Evolutionary conservation across 2,797 vertebrate species (phyloP), one percentile per base, ranked within the genome.

Genomic region (Cryptoblepharus egeriae): DNA sequence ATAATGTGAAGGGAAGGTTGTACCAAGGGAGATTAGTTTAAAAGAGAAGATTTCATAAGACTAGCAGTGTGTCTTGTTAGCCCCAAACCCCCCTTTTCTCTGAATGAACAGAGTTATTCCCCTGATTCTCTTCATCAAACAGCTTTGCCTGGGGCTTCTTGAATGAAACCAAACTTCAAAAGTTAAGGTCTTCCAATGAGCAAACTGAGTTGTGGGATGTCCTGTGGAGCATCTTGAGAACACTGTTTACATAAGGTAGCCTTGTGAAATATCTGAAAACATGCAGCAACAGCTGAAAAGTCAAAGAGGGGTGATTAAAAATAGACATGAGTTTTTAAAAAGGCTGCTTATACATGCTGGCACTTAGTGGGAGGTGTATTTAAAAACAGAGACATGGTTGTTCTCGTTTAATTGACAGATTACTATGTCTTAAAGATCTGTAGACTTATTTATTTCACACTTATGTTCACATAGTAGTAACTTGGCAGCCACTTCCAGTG

Each of bases 111-210:
- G 87, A 86, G 72, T 90, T 91, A 58, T 64, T 61, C 82, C 84
- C 81, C 63, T 84, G 86, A 83, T 70, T 90, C 80, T 73, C 52
- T 75, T 83, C 85, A 92, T 93, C 85, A 93, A 80, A 93, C 75
- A 86, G 15, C 64, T 91, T 93, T 89, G 91, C 93, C 83, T 61
- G 2, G 81, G 88, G 83, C 86, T 80, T 77, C 69, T 82, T 92
- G 87, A 87, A 87, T 61, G 69, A 89, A 84, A 64, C 82, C 80
- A 77, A 90, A 87, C 81, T 73, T 88, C 83, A 81, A 89, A 74
- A 91, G 90, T 91, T 81, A 83, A 89, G 83, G 82, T 88, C 73
- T 87, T 93, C 87, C 63, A 83, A 77, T 64, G 1, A 0, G 65
- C 79, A 80, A 80, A 61, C 79, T 85, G 70, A 69, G 52, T 81